Evolutionary conservation across 2,113 vertebrate species (phyloP).

Genomic region (Muntiacus muntjak): DNA sequence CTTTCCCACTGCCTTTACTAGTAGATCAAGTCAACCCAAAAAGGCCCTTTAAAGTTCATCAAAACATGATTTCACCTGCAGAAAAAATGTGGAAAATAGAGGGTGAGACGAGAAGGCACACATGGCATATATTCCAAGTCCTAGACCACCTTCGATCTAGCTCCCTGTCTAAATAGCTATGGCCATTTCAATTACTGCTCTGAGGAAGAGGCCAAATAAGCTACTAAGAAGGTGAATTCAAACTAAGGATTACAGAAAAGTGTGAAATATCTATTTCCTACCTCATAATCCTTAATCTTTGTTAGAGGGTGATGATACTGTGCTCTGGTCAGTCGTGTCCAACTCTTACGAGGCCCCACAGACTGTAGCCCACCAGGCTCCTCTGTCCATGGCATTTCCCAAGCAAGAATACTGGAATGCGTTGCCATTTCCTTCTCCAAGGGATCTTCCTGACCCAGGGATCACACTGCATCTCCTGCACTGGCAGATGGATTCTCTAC

Average conservation of each 20-base stretch:
- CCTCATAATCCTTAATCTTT: background rate
- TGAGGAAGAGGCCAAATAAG: background rate
- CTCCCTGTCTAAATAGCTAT: background rate
- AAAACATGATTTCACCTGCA: background rate
- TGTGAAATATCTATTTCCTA: background rate
- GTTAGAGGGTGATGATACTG: background rate
- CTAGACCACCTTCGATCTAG: background rate
- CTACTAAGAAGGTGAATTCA: background rate
- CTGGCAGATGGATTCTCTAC: background rate
- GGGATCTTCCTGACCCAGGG: background rate
- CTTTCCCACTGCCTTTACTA: background rate
- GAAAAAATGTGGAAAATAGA: background rate
- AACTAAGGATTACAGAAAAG: background rate
- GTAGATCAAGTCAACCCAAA: background rate
- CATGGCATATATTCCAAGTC: background rate
- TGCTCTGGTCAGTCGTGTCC: background rate
- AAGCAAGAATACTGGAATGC: background rate
- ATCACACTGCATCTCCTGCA: background rate
- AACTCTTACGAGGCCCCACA: background rate
- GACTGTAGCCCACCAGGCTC: background rate
- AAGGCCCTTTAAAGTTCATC: background rate
- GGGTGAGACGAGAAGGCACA: background rate
- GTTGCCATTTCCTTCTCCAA: background rate
- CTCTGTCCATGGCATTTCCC: background rate
- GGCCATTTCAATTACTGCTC: background rate